A percentile compares a stretch with the other conserved stretches of the same genome.
These are phyloP conservation scores for Leucophenga maculata DNA, from an alignment of 2,888 invertebrate species.

Conservation along the genomic window DNA sequence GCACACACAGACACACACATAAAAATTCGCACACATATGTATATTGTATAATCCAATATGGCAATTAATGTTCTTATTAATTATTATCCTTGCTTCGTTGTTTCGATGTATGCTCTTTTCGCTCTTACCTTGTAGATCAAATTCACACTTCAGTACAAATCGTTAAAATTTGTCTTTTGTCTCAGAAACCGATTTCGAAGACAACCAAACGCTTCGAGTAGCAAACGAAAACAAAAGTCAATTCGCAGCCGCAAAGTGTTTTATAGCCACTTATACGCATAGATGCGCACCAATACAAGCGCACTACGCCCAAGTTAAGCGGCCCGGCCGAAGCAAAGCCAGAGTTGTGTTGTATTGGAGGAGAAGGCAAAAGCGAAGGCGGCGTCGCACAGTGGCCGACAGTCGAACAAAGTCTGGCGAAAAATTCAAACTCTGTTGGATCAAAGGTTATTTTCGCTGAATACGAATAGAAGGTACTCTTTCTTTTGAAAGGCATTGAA, in stretches of 20 bases:
- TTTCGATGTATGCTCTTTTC: not conserved
- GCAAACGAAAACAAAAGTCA: constrained; percentile 73
- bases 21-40: not conserved
- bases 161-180: constrained; percentile 35
- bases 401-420: too few species aligned
- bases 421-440: too few species aligned
- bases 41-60: too few species aligned
- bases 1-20: constrained; percentile 4
- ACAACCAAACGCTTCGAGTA: constrained; percentile 71
- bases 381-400: not conserved
- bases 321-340: constrained; percentile 16
- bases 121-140: constrained; percentile 18
- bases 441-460: too few species aligned
- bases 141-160: constrained; percentile 15
- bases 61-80: too few species aligned
- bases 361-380: not conserved
- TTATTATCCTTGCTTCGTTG: not conserved
- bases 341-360: not conserved
- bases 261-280: constrained; percentile 73
- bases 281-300: constrained; percentile 44
- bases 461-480: too few species aligned
- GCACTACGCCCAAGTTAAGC: constrained; percentile 61
- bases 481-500: too few species aligned
- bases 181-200: constrained; percentile 54
- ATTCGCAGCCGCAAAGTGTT: constrained; percentile 73